These are phyloP conservation scores for Probaryconus sp. DNA, from an alignment of 1,140 invertebrate species.

Conservation along the genomic window DNA sequence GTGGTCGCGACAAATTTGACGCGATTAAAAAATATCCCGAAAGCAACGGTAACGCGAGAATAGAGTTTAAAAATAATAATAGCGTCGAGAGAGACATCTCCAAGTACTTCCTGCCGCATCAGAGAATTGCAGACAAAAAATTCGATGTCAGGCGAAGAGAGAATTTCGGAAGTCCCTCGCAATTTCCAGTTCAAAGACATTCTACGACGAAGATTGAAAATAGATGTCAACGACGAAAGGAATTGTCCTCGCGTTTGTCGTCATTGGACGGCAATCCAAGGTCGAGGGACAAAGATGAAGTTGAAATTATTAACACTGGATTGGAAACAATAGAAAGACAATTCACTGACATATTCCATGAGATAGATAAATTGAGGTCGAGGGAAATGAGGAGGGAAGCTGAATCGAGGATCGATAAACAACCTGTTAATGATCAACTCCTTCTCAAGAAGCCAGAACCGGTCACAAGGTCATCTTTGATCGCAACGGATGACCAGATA, in stretches of 20 bases:
- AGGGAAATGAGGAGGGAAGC: conserved; percentile 35
- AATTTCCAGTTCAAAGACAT: conserved; percentile 7
- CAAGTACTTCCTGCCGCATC: conserved; percentile 65
- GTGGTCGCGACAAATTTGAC: conserved; percentile 1
- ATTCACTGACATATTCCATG: conserved; percentile 71
- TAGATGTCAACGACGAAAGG: too few species aligned
- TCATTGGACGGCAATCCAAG: neutral
- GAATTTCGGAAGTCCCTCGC: neutral
- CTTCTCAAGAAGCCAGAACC: conserved; percentile 52
- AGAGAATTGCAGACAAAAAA: conserved; percentile 14
- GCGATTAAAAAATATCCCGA: conserved; percentile 28
- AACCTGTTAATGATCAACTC: conserved; percentile 67
- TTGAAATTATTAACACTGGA: conserved; percentile 21
- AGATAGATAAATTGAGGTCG: conserved; percentile 69
- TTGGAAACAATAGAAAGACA: conserved; percentile 65
- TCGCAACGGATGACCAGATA: conserved; percentile 76
- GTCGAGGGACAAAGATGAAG: neutral
- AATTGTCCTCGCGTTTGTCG: neutral
- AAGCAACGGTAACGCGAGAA: conserved; percentile 34
- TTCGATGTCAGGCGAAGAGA: conserved; percentile 9
- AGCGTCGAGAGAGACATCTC: conserved; percentile 53
- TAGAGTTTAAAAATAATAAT: conserved; percentile 31
- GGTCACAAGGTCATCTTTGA: conserved; percentile 62
- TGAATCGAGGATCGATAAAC: conserved; percentile 45
- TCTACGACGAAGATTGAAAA: neutral